A percentile compares a stretch with the other conserved stretches of the same genome.
Conservation (phyloP, 2,888 invertebrate species). For the Drosophila kambysellisi region DNA sequence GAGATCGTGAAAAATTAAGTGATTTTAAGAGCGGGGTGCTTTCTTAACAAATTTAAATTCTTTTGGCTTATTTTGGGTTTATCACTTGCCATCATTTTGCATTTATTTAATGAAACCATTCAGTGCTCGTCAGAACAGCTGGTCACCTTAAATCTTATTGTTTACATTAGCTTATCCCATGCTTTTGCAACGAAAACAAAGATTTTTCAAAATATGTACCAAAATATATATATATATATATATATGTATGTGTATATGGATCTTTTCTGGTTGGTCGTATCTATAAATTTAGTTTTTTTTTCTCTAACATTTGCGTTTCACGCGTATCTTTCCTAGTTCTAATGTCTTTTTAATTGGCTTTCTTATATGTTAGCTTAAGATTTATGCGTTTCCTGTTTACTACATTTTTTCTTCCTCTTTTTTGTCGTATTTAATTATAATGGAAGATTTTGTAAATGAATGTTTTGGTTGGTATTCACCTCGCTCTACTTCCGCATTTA, state of each 20-base stretch:
- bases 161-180: constrained; percentile 59
- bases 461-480: constrained; percentile 86
- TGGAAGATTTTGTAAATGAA: background rate
- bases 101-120: constrained; percentile 10
- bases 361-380: constrained; percentile 50
- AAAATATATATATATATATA: constrained; percentile 11
- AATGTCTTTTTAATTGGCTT: constrained; percentile 73
- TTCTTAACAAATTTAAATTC: background rate
- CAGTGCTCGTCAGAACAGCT: constrained; percentile 37
- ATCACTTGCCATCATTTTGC: constrained; percentile 1
- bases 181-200: constrained; percentile 64
- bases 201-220: too few relatives aligned
- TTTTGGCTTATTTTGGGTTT: constrained; percentile 1
- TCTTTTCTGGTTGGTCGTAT: constrained; percentile 21
- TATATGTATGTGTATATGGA: background rate
- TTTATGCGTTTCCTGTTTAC: constrained; percentile 47
- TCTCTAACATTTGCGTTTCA: constrained; percentile 28
- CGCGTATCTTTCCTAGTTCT: constrained; percentile 32
- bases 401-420: background rate
- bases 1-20: background rate
- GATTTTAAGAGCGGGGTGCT: background rate
- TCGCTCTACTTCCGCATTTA: constrained; percentile 96
- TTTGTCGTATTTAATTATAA: background rate
- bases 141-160: constrained; percentile 54
- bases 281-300: constrained; percentile 26